phyloP scores from a whole-genome alignment of 2,113 vertebrate species.

The Neofelis nebulosa region DNA sequence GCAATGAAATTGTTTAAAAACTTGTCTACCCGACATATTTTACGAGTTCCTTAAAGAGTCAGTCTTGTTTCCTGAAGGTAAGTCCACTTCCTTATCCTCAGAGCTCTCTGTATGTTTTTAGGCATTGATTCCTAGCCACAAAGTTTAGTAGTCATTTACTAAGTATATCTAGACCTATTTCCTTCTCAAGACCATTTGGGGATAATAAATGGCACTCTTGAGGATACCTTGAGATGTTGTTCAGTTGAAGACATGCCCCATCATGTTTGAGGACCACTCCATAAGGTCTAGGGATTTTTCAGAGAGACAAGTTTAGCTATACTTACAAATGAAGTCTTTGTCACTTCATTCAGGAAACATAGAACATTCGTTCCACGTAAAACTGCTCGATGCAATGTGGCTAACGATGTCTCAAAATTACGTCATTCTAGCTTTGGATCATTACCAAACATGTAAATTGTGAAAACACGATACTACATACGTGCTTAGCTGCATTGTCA shows the following conservation, averaged over 20 bases:
- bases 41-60: neutral
- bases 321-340: neutral
- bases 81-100: neutral
- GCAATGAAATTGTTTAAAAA: neutral
- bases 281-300: neutral
- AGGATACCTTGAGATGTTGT: neutral
- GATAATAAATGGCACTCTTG: neutral
- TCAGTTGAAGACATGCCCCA: accelerated
- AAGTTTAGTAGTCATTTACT: neutral
- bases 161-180: neutral
- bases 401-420: neutral
- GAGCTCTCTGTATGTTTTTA: neutral
- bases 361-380: neutral
- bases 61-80: neutral
- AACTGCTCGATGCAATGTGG: neutral
- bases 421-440: neutral
- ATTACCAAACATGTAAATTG: neutral
- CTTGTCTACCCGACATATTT: neutral
- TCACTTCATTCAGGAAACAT: neutral
- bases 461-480: neutral
- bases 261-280: accelerated
- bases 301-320: neutral
- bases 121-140: neutral
- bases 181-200: neutral
- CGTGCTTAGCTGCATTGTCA: neutral